Percentiles rank a stretch among this genome's conserved stretches.
These are phyloP conservation scores for Pocota personata DNA, from an alignment of 2,888 invertebrate genomes.

Conservation along the genomic window DNA sequence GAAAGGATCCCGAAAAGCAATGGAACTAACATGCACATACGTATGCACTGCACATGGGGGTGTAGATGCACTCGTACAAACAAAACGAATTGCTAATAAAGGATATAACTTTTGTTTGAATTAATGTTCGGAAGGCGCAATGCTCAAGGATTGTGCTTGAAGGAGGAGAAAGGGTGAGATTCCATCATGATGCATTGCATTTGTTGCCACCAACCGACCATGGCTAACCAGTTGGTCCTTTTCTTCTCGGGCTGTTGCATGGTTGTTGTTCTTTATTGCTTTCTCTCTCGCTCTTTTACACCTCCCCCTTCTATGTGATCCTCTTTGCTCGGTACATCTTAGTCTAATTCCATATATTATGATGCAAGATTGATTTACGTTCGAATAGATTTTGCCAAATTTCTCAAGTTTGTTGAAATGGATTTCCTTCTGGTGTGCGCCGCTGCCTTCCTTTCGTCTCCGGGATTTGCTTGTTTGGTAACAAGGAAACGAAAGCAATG, in stretches of 20 bases:
- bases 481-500: constrained; percentile 75
- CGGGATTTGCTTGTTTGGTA: constrained; percentile 54
- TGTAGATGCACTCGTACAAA: constrained; percentile 62
- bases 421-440: constrained; percentile 64
- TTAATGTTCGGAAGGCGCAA: constrained; percentile 70
- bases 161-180: constrained; percentile 52
- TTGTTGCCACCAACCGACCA: constrained; percentile 63
- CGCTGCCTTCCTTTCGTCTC: constrained; percentile 24
- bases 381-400: constrained; percentile 80
- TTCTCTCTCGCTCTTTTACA: constrained; percentile 3
- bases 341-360: constrained; percentile 71
- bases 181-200: constrained; percentile 66
- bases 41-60: neutral
- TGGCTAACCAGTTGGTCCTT: constrained; percentile 62
- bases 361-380: constrained; percentile 81
- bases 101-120: constrained; percentile 73
- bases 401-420: constrained; percentile 79
- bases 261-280: constrained; percentile 52
- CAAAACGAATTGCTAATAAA: constrained; percentile 74
- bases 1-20: constrained; percentile 52
- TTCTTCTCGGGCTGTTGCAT: constrained; percentile 55
- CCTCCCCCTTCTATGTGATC: neutral
- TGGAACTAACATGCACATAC: constrained; percentile 51
- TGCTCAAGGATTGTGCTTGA: constrained; percentile 48
- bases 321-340: constrained; percentile 60